Conservation (phyloP, 2,797 vertebrate genomes). For the Rachycentron canadum region DNA sequence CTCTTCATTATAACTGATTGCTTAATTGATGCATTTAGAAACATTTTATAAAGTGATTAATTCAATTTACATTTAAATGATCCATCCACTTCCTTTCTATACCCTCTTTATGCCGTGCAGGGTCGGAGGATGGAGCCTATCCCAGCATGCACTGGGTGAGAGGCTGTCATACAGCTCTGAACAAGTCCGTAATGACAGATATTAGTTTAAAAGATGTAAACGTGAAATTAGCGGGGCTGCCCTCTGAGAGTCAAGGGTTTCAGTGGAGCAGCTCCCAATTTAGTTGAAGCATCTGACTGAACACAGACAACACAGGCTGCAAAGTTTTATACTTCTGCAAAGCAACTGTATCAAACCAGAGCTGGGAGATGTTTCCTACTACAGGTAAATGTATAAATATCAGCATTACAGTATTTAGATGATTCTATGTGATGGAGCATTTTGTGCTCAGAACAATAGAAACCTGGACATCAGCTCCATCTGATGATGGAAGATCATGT, state of each 20-base stretch:
- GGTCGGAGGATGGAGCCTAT: constrained; percentile 12
- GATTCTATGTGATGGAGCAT: no score
- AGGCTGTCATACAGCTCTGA: neutral
- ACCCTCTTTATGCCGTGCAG: constrained; percentile 8
- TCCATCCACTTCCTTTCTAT: constrained; percentile 10
- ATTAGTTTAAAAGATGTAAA: constrained; percentile 3
- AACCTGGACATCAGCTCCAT: no score
- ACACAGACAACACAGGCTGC: constrained; percentile 6
- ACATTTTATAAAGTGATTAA: constrained; percentile 55
- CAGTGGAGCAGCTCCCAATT: neutral
- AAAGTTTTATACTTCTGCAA: neutral
- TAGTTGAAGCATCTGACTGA: neutral
- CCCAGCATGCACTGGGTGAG: constrained; percentile 49
- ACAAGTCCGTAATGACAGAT: neutral
- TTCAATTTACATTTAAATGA: constrained; percentile 56
- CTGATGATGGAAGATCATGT: neutral
- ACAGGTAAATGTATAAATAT: no score
- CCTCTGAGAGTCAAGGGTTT: neutral
- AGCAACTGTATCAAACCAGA: neutral
- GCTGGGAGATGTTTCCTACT: neutral
- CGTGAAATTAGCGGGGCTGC: neutral
- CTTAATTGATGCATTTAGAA: constrained; percentile 55
- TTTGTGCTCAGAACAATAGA: no score
- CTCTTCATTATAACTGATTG: constrained; percentile 53
- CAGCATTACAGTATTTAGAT: no score